These are phyloP conservation scores for Drosophila pachea DNA, from an alignment of 1,140 invertebrate species.

Conservation along the genomic window DNA sequence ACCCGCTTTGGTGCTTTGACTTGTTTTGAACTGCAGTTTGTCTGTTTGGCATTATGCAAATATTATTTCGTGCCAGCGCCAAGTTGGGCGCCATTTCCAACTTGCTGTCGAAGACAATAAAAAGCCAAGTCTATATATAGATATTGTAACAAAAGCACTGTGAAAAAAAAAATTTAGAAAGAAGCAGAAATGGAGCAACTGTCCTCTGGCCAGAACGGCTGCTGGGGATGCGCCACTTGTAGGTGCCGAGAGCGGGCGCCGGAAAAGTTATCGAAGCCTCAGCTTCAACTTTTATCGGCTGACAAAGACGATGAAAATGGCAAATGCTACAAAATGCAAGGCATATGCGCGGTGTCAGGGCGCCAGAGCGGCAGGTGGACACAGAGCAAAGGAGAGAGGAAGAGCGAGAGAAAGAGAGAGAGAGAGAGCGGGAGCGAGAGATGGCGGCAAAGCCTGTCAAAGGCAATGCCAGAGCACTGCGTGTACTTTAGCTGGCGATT, in stretches of 20 bases:
- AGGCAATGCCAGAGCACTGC: slow-evolving; percentile 31
- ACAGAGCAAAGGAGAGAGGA: neutral
- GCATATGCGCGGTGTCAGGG: neutral
- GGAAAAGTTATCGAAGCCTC: slow-evolving; percentile 29
- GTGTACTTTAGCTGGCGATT: slow-evolving; percentile 23
- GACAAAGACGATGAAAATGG: slow-evolving; percentile 26
- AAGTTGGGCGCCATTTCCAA: slow-evolving; percentile 1
- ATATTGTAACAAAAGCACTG: slow-evolving; percentile 1
- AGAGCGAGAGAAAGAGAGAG: neutral
- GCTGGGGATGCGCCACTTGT: neutral
- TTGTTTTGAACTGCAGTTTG: slow-evolving; percentile 46
- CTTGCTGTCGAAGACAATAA: slow-evolving; percentile 11
- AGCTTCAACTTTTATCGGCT: slow-evolving; percentile 32
- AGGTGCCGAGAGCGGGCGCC: neutral
- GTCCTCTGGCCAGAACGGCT: neutral
- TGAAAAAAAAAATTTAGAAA: neutral
- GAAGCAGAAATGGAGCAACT: slow-evolving; percentile 4
- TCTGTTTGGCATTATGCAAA: slow-evolving; percentile 71
- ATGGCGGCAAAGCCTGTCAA: slow-evolving; percentile 43
- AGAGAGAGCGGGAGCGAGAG: neutral
- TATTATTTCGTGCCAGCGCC: slow-evolving; percentile 66
- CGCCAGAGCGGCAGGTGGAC: no score
- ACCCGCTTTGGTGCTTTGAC: neutral
- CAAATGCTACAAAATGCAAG: neutral
- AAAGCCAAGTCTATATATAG: neutral